Evolutionary conservation across 2,797 vertebrate genomes (phyloP).

Genomic region (Aldrovandia affinis): DNA sequence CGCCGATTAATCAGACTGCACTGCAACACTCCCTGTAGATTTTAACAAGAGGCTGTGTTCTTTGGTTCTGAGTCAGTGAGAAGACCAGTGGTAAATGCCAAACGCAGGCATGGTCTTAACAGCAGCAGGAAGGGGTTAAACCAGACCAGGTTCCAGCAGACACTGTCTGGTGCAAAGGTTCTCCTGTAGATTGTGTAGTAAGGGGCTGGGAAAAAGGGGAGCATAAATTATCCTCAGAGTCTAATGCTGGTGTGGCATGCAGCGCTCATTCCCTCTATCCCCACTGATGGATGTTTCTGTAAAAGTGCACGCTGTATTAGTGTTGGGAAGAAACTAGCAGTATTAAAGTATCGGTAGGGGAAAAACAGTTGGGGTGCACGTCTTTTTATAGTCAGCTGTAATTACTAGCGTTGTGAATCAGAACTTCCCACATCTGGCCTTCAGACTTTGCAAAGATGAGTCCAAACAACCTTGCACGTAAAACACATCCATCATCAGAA

Average conservation of each 20-base stretch:
- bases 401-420: constrained; percentile 61
- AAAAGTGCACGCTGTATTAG: background rate
- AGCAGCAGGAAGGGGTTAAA: background rate
- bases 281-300: background rate
- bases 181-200: background rate
- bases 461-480: constrained; percentile 49
- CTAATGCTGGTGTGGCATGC: background rate
- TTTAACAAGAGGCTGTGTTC: background rate
- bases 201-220: background rate
- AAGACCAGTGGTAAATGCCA: background rate
- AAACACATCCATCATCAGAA: constrained; percentile 47
- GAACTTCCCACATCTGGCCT: constrained; percentile 64
- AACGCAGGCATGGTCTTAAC: background rate
- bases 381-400: constrained; percentile 55
- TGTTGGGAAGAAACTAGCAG: background rate
- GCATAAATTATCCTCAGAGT: background rate
- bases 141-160: background rate
- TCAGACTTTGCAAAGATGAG: constrained; percentile 66
- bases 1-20: background rate
- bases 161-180: background rate
- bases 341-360: constrained; percentile 9
- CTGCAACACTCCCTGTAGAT: background rate
- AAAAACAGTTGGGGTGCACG: constrained; percentile 32
- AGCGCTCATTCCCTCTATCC: background rate
- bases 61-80: background rate